A percentile compares a stretch with the other conserved stretches of the same genome.
These are phyloP conservation scores for Zosterops hypoxanthus DNA, from an alignment of 2,113 vertebrate genomes.

Conservation along the genomic window DNA sequence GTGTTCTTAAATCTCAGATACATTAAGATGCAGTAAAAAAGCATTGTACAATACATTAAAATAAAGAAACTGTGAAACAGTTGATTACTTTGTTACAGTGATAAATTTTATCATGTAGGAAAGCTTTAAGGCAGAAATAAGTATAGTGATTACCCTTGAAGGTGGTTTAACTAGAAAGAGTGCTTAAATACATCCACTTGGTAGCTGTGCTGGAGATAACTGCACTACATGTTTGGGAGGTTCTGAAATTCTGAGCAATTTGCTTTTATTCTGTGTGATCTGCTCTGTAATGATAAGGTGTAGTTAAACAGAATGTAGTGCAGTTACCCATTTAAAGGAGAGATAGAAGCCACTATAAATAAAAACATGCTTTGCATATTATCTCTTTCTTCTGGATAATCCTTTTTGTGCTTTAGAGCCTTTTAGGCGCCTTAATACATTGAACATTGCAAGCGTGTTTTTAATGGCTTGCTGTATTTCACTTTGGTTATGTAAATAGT, in stretches of 20 bases:
- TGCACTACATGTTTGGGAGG: neutral
- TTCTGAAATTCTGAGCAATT: constrained; percentile 15
- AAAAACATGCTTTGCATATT: constrained; percentile 1
- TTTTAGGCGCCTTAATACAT: neutral
- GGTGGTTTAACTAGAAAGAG: neutral
- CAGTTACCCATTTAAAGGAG: constrained; percentile 41
- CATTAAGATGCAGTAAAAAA: neutral
- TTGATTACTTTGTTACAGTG: neutral
- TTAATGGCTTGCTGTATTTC: constrained; percentile 9
- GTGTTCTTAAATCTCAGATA: neutral
- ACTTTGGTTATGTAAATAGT: constrained; percentile 13
- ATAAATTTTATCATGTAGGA: neutral
- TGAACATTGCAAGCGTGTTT: constrained; percentile 11
- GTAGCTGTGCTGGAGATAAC: neutral
- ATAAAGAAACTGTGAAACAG: neutral
- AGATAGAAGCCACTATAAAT: neutral
- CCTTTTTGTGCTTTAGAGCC: constrained; percentile 12
- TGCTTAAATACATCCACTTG: neutral
- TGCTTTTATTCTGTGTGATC: constrained; percentile 12
- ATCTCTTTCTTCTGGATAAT: neutral
- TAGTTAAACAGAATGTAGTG: constrained; percentile 11
- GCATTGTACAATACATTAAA: neutral
- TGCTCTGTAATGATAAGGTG: constrained; percentile 31
- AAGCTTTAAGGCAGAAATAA: neutral
- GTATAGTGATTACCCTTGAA: neutral